Evolutionary conservation across 1,140 invertebrate genomes (phyloP), one percentile per base, ranked within the genome.

Genomic region (Ptiloglossa arizonensis): DNA sequence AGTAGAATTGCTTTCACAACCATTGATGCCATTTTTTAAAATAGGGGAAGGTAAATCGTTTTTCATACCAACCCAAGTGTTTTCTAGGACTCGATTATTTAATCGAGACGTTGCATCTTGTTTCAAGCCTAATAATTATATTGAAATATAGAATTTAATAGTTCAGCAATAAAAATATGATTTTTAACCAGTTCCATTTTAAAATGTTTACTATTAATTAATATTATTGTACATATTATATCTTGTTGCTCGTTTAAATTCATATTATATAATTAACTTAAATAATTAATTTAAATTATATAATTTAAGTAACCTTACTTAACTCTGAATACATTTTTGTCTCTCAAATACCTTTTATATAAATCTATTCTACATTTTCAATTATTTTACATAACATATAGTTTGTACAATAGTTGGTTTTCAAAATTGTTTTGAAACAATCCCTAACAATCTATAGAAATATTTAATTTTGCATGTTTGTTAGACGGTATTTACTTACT

Each of bases 21-120:
- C 41, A 54, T 83, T 86, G 15, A 74, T 44, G 8, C 63, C 79
- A 35, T 88, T 86, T 70, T 91, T 92, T 13, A 83, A 38, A 75
- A 92, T 92, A 15, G 91, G 91, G 5, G 90, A 92, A 22, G 89
- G 89, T 38, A 92, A 81, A 82, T 90, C 79, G 57, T 83, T 88
- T 27, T 81, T 62, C 13, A 71, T 66, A 1, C 54, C 67, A 0
- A 87, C 29, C 90, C 89, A 91, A 35, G 80, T 88, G 56, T 87
- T 91, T 24, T 91, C 88, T 24, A 88, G n/a, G 32, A 71, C 63
- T 32, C 24, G 84, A 63, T 57, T 86, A 24, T 75, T 81, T n/a
- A 76, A 66, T 68, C 80, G 84, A 17, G 83, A 83, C n/a, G 86
- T 86, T 35, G 83, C 87, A 64, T 87, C 86, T 24, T 75, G 71